Evolutionary conservation across 2,888 invertebrate species (phyloP), one percentile per base, ranked within the genome.

Genomic region (Aethes cnicana): DNA sequence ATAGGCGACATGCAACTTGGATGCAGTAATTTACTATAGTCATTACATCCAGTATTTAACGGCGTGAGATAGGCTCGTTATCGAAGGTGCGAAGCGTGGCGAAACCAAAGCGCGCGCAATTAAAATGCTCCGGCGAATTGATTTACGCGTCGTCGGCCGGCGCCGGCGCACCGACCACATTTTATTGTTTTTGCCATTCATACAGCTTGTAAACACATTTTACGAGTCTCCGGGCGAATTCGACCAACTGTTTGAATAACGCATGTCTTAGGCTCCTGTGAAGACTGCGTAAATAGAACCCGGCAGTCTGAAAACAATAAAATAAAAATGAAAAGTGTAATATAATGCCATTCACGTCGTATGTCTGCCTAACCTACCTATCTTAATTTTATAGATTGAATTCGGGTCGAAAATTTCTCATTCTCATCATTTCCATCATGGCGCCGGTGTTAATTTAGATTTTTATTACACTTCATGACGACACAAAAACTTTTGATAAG

Each of bases 21-120:
- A 54, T 58, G 67, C 68, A 69, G 63, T 72, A 69, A 69, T 73
- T 75, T 77, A 78, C 64, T 56, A 66, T 56, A 32, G 55, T 58
- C 57, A 67, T 64, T 59, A 67, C n/a, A 61, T 58, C 66, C 61
- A 66, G 70, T 74, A 76, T 71, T 73, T 77, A 75, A 77, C 68
- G 59, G 64, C 25, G 25, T 30, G 61, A 54, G 58, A 54, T 57
- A 47, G 47, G 47, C 25, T 66, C 64, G 64, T 67, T 77, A 74
- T 72, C 75, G 58, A 61, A 76, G 71, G 77, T 75, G 75, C 69
- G 72, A 76, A 78, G 66, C 63, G 67, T 72, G 72, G 73, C 69
- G 72, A 76, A 78, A 69, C 62, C 66, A 60, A 68, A 74, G 63
- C 66, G 64, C 63, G 55, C 57, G 68, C 68, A 72, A 74, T 73